Base-by-base conservation (phyloP, 2,888 invertebrate species). In the Trachelus tabidus region DNA sequence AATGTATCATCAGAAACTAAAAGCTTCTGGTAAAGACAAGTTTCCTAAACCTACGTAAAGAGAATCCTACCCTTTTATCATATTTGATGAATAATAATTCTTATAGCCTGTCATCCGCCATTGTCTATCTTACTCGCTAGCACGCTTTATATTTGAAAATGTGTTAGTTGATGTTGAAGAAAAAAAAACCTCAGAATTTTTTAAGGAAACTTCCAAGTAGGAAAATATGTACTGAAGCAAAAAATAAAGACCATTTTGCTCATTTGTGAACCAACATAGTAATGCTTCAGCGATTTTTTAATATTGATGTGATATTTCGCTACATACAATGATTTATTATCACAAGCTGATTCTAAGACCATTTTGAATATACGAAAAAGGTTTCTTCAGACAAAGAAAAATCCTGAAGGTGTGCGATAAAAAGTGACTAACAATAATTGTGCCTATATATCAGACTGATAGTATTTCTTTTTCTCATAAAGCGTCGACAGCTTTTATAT, bases 1-100 rank as follows among this genome's bases (percentile, higher is more conserved):
- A 3, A 83, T 85, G 81, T 87, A 88, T 81, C 83, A 86, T 34
- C 83, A 86, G 15, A 91, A 90, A 76, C 83, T 84, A 68, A 85
- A 86, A 69, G 82, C 85, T 23, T 77, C 80, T 15, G 81, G 81
- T 23, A 84, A 76, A 40, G 76, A 82, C 68, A 71, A 71, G 33
- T 71, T 33, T 71, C 15, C 12, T 31, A 56, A 56, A 23, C 56
- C 23, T 23, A 23, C 23, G 56, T 56, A 56, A 56, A 56, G 56
- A 56, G 6, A 9, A 23, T 56, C 56, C 9, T 23, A 56, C 15
- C 56, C 9, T 56, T 56, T 56, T 56, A 56, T 56, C 2, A 56
- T 56, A 56, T 9, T 23, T 56, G 23, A 56, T 56, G 23, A 56
- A 56, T 56, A 56, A 23, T 56, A 56, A 15, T 56, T 23, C 56